Conservation (phyloP, 2,113 vertebrate species). For the Microcebus ravelobensis region DNA sequence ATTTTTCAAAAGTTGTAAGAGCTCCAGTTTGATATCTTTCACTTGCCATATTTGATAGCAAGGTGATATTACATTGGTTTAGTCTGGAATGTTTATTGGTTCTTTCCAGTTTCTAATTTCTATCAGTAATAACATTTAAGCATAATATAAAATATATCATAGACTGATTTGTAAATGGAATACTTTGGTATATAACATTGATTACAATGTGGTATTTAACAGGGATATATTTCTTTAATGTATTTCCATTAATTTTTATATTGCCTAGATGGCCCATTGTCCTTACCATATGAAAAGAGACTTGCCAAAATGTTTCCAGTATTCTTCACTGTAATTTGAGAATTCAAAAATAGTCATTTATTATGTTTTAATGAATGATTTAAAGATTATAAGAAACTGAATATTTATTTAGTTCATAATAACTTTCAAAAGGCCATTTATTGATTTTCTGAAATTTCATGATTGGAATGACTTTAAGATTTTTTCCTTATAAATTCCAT, state of each 20-base stretch:
- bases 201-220: background rate
- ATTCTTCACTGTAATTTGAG: background rate
- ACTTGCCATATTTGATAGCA: background rate
- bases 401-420: background rate
- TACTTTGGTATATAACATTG: background rate
- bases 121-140: background rate
- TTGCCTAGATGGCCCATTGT: background rate
- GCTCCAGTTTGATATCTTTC: background rate
- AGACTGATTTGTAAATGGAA: background rate
- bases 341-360: background rate
- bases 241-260: background rate
- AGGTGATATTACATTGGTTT: background rate
- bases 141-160: background rate
- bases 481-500: background rate
- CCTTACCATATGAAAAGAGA: background rate
- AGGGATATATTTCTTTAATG: background rate
- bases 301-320: background rate
- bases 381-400: background rate
- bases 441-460: background rate
- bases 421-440: slow-evolving; percentile 9
- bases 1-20: background rate
- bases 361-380: background rate
- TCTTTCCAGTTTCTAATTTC: background rate
- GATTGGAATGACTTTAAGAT: background rate
- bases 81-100: background rate